Percentiles rank a stretch among this genome's conserved stretches.
Conservation (phyloP, 2,888 invertebrate species). For the Ormyrus nitidulus region DNA sequence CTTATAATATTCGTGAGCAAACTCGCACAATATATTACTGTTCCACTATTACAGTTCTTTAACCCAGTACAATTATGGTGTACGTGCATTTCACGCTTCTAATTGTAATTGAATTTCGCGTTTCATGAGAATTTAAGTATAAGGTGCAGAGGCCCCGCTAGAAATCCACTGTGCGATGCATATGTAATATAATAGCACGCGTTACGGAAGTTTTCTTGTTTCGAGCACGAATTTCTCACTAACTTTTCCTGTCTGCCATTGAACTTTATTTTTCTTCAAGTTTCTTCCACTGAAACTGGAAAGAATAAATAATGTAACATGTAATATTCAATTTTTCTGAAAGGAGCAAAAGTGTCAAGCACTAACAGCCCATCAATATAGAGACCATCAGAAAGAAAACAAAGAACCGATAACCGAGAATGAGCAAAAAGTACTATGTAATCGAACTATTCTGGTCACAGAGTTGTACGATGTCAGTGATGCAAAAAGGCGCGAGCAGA, state of each 20-base stretch:
- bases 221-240: constrained; percentile 1
- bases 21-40: not conserved
- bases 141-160: not conserved
- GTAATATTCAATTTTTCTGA: too few species aligned
- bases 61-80: constrained; percentile 21
- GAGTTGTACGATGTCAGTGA: too few species aligned
- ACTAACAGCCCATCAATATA: too few species aligned
- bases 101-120: constrained; percentile 20
- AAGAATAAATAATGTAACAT: too few species aligned
- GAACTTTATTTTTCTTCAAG: constrained; percentile 9
- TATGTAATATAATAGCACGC: constrained; percentile 8
- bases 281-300: not conserved
- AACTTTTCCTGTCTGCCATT: constrained; percentile 21
- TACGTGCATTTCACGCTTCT: constrained; percentile 24
- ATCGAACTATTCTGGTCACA: too few species aligned
- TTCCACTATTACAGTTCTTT: constrained; percentile 16
- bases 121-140: constrained; percentile 39
- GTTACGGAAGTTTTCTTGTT: constrained; percentile 37
- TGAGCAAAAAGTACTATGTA: too few species aligned
- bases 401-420: too few species aligned
- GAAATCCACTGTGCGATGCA: constrained; percentile 13
- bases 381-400: too few species aligned
- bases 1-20: not conserved
- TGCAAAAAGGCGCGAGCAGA: too few species aligned
- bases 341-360: too few species aligned